phyloP scores from a whole-genome alignment of 2,797 vertebrate species.

The Squalus acanthias region DNA sequence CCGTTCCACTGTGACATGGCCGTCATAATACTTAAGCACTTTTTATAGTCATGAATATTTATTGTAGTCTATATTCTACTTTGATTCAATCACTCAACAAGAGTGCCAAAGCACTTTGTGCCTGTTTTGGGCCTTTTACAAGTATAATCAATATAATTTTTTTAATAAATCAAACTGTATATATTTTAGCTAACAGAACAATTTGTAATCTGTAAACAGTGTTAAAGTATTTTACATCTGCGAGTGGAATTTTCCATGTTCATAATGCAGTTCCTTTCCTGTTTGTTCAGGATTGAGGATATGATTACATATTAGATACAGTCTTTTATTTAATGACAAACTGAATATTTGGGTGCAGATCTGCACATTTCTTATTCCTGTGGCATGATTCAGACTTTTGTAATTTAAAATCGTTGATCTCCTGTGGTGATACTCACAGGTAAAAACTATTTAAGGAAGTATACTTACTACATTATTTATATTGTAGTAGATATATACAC shows the following conservation, averaged over 20 bases:
- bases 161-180: not conserved
- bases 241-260: not conserved
- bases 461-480: not conserved
- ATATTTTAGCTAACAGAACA: not conserved
- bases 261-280: not conserved
- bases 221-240: not conserved
- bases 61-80: not conserved
- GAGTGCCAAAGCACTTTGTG: not conserved
- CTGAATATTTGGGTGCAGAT: not conserved
- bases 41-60: not conserved
- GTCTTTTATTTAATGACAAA: not conserved
- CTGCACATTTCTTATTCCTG: not conserved
- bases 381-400: not conserved
- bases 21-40: not conserved
- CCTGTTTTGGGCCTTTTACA: not conserved
- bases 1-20: not conserved
- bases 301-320: not conserved
- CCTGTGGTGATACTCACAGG: not conserved
- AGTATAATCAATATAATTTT: not conserved
- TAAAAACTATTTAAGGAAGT: not conserved
- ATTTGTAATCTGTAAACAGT: constrained; percentile 1
- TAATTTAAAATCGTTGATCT: not conserved
- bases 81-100: not conserved
- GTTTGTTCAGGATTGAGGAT: not conserved
- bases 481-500: not conserved